Conservation (phyloP, 1,140 invertebrate species). For the Aphelenchoides fujianensis region DNA sequence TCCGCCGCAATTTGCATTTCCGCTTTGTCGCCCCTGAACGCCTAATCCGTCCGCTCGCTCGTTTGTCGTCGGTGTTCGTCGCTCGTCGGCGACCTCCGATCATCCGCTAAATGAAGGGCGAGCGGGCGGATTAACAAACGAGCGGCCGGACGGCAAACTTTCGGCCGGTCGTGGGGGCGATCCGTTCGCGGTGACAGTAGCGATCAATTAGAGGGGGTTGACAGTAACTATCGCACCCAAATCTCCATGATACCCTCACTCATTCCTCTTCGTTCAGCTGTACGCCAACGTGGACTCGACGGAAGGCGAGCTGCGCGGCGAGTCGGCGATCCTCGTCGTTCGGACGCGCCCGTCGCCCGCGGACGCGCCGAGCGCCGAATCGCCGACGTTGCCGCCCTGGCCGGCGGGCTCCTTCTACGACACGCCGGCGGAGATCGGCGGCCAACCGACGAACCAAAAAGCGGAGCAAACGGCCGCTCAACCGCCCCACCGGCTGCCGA, state of each 20-base stretch:
- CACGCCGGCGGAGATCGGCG: background rate
- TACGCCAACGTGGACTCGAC: conserved; percentile 50
- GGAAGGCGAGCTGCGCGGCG: conserved; percentile 54
- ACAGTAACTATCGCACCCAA: too few relatives aligned
- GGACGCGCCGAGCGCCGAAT: conserved; percentile 5
- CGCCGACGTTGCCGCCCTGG: background rate
- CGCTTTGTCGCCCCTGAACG: too few relatives aligned
- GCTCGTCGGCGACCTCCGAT: background rate
- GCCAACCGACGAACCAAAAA: background rate
- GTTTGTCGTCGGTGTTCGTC: too few relatives aligned
- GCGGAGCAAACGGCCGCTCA: background rate
- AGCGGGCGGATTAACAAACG: background rate
- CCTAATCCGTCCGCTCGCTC: background rate
- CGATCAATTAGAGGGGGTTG: too few relatives aligned
- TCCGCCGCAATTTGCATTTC: background rate
- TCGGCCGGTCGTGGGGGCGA: conserved; percentile 7
- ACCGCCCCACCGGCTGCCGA: background rate
- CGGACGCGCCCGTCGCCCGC: conserved; percentile 11
- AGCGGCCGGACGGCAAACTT: too few relatives aligned
- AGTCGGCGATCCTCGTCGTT: conserved; percentile 41
- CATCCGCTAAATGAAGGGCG: background rate
- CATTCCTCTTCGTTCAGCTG: conserved; percentile 34
- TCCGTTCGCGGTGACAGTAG: too few relatives aligned
- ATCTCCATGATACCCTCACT: background rate
- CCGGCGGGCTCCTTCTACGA: background rate